Conservation (phyloP, 2,888 invertebrate genomes). For the Ferrisia virgata region DNA sequence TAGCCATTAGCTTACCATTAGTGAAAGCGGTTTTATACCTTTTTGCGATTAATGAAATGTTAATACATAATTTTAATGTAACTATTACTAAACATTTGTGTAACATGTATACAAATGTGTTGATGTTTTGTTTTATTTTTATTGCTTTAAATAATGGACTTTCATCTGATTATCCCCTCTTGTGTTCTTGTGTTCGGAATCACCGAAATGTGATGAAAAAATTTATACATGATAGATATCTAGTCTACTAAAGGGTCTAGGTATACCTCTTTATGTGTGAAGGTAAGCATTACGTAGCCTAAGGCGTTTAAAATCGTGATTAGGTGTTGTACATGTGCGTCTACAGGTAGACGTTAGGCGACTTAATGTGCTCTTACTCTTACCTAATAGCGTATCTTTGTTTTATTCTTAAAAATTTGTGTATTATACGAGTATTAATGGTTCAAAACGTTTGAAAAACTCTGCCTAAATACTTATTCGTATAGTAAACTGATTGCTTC, state of each 20-base stretch:
- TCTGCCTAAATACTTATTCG: too few species aligned
- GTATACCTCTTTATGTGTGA: background rate
- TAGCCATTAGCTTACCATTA: background rate
- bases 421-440: too few species aligned
- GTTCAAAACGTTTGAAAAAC: too few species aligned
- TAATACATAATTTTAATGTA: constrained; percentile 29
- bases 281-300: background rate
- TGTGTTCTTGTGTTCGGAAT: background rate
- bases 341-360: too few species aligned
- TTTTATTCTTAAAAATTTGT: background rate
- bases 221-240: background rate
- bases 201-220: background rate
- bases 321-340: background rate
- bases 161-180: background rate
- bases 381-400: background rate
- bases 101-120: background rate
- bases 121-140: constrained; percentile 6
- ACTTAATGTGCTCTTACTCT: too few species aligned
- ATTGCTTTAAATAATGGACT: background rate
- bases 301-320: background rate
- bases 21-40: constrained; percentile 24
- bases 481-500: too few species aligned
- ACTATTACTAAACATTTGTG: constrained; percentile 30
- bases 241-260: background rate
- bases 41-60: constrained; percentile 31